A percentile compares a stretch with the other conserved stretches of the same genome.
These are phyloP conservation scores for Psilanteris sp. DNA, from an alignment of 1,140 invertebrate genomes.

Conservation along the genomic window DNA sequence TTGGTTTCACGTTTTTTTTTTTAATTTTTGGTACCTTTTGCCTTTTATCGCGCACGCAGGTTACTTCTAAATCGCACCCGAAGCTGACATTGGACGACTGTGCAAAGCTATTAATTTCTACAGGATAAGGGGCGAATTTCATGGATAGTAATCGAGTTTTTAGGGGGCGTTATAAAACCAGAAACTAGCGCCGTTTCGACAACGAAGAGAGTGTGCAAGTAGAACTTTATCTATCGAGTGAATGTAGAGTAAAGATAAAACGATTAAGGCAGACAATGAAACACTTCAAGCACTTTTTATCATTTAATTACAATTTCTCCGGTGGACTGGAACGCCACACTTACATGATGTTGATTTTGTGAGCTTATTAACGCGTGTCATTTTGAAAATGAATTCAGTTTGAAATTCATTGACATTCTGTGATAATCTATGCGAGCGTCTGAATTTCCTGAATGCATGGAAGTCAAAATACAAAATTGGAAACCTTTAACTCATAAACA, in stretches of 20 bases:
- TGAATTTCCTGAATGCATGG: no score
- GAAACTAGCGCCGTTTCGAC: conserved; percentile 11
- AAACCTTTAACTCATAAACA: no score
- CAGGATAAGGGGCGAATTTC: conserved; percentile 52
- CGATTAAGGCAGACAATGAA: conserved; percentile 54
- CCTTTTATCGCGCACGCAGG: conserved; percentile 32
- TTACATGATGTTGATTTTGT: conserved; percentile 38
- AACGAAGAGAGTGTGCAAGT: conserved; percentile 32
- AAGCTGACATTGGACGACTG: conserved; percentile 29
- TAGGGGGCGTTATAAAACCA: conserved; percentile 37
- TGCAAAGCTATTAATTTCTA: conserved; percentile 56
- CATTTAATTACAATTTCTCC: conserved; percentile 59
- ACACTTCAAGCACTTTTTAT: conserved; percentile 60
- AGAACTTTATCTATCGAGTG: conserved; percentile 48
- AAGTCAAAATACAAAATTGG: no score
- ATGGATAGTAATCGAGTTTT: conserved; percentile 58
- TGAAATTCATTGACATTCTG: no score
- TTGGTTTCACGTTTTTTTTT: conserved; percentile 5
- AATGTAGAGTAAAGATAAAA: conserved; percentile 59
- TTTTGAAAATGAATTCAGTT: no score
- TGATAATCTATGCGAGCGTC: no score
- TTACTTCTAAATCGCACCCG: conserved; percentile 44
- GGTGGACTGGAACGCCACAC: conserved; percentile 15
- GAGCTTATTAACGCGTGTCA: conserved; percentile 34
- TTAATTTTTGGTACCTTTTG: conserved; percentile 20